Evolutionary conservation across 2,797 vertebrate genomes (phyloP).

Genomic region (Eurystomus glaucurus): DNA sequence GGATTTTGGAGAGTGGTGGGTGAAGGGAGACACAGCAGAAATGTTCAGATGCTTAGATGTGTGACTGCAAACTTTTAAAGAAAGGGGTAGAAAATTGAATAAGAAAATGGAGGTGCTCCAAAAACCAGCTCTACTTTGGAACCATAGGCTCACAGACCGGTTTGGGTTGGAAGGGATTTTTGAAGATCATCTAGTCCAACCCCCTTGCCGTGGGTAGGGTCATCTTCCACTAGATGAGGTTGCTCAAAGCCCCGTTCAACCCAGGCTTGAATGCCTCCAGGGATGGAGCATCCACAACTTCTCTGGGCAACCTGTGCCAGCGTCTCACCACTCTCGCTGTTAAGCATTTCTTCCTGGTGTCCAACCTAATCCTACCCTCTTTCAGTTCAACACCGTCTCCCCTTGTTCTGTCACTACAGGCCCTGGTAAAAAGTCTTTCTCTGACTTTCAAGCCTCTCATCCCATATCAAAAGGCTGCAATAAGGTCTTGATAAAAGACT

Average conservation of each 20-base stretch:
- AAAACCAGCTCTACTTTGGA: background rate
- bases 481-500: background rate
- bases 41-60: fast-evolving
- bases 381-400: background rate
- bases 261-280: background rate
- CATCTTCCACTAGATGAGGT: background rate
- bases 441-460: background rate
- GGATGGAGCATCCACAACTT: background rate
- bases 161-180: background rate
- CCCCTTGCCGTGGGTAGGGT: background rate
- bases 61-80: background rate
- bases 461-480: background rate
- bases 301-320: background rate
- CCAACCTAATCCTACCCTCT: background rate
- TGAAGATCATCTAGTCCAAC: background rate
- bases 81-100: background rate
- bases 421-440: background rate
- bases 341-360: background rate
- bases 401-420: background rate
- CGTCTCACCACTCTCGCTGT: background rate
- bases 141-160: background rate
- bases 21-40: background rate
- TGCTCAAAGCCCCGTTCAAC: background rate
- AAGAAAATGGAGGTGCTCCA: background rate
- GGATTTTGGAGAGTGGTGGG: background rate